Percentiles rank a stretch among this genome's conserved stretches.
phyloP scores from a whole-genome alignment of 1,140 invertebrate genomes.

The Anastatus disparis region DNA sequence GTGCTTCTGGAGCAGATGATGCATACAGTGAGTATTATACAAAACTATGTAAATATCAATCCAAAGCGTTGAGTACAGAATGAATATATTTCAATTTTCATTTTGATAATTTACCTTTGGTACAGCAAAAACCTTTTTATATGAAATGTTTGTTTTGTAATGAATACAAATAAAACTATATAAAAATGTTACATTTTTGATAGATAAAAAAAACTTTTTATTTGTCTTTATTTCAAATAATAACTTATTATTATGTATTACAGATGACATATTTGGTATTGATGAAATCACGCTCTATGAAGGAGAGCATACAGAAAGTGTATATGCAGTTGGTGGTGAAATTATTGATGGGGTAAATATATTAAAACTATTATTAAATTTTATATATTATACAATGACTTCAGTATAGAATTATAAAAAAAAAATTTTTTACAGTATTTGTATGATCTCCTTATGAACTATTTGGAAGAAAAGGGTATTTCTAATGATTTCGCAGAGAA shows the following conservation, averaged over 20 bases:
- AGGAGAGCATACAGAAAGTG: slow-evolving; percentile 84
- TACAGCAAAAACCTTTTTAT: slow-evolving; percentile 52
- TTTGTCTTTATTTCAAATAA: background rate
- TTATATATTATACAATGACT: background rate
- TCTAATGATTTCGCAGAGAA: slow-evolving; percentile 92
- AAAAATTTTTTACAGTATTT: slow-evolving; percentile 78
- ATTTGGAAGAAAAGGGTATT: slow-evolving; percentile 92
- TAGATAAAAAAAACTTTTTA: slow-evolving; percentile 2
- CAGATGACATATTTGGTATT: slow-evolving; percentile 86
- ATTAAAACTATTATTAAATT: background rate
- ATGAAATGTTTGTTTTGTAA: slow-evolving; percentile 29
- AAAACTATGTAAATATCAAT: slow-evolving; percentile 10
- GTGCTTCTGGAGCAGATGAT: slow-evolving; percentile 74
- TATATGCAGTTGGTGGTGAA: slow-evolving; percentile 88
- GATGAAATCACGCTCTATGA: slow-evolving; percentile 88
- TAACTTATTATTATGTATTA: slow-evolving; percentile 47
- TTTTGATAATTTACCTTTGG: slow-evolving; percentile 57
- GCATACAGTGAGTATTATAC: slow-evolving; percentile 73
- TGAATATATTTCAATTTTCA: slow-evolving; percentile 38
- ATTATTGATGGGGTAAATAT: slow-evolving; percentile 85
- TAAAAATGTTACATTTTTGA: slow-evolving; percentile 43
- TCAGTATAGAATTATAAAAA: slow-evolving; percentile 30
- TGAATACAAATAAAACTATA: background rate
- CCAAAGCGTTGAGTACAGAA: slow-evolving; percentile 61
- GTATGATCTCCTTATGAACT: slow-evolving; percentile 93